Conservation (phyloP, 35 echinoderm and acorn worm species). For the Lytechinus pictus region DNA sequence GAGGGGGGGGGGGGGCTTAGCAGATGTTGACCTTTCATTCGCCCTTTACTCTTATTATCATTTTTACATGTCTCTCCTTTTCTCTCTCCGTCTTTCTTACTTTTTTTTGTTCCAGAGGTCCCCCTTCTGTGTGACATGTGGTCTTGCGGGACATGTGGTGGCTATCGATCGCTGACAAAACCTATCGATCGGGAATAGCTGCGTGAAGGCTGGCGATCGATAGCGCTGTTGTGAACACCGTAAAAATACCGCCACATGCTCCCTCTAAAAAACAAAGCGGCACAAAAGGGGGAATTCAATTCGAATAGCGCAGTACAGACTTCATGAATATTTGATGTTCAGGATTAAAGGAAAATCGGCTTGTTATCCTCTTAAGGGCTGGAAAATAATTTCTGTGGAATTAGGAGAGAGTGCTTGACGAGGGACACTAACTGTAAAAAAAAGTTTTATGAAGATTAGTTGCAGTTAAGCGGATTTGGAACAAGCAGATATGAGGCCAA, state of each 20-base stretch:
- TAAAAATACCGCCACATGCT: constrained; percentile 42
- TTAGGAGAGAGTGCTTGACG: neutral
- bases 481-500: neutral
- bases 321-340: constrained; percentile 29
- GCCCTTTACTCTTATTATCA: neutral
- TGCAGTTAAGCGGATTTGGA: neutral
- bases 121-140: constrained; percentile 23
- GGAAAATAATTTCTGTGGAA: neutral
- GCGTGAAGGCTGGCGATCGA: constrained; percentile 26
- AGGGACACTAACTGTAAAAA: neutral
- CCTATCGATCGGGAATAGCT: constrained; percentile 44
- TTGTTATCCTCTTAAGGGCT: neutral
- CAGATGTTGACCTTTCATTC: neutral
- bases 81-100: neutral
- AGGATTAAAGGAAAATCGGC: neutral
- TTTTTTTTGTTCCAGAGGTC: neutral
- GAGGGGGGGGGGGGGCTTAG: neutral
- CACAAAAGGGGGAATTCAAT: constrained; percentile 39
- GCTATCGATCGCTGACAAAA: constrained; percentile 44
- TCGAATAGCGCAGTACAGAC: neutral
- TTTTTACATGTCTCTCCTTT: neutral
- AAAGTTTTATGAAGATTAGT: neutral
- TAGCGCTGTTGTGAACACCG: neutral
- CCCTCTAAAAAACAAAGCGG: neutral
- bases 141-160: constrained; percentile 37